phyloP scores from a whole-genome alignment of 2,888 invertebrate genomes.

The Limnephilus auricula region DNA sequence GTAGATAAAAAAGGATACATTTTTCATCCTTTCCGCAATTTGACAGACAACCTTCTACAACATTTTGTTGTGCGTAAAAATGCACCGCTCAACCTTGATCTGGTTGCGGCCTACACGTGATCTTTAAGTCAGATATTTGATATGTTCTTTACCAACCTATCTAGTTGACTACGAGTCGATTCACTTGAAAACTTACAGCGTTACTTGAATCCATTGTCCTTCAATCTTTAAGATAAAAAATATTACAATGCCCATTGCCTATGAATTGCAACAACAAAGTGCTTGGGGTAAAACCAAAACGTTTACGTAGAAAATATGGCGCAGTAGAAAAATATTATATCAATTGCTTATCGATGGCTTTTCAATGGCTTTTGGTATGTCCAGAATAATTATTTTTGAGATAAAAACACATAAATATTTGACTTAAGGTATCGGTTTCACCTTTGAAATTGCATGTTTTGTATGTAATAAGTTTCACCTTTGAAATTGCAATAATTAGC shows the following conservation, averaged over 20 bases:
- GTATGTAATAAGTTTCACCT: no score
- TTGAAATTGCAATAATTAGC: no score
- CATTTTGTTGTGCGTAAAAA: slow-evolving; percentile 4
- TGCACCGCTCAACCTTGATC: slow-evolving; percentile 6
- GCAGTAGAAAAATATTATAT: background rate
- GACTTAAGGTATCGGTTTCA: no score
- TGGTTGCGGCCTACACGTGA: background rate
- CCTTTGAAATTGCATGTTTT: no score
- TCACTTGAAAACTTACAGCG: slow-evolving; percentile 19
- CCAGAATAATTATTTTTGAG: no score
- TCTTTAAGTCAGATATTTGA: slow-evolving; percentile 19
- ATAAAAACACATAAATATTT: no score
- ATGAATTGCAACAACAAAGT: background rate
- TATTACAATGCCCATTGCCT: background rate
- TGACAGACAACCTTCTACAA: slow-evolving; percentile 13
- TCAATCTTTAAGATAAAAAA: background rate
- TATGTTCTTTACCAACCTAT: background rate
- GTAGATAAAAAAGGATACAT: background rate
- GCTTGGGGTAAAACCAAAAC: background rate
- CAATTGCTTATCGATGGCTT: background rate
- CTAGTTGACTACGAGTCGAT: background rate
- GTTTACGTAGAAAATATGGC: background rate
- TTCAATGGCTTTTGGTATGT: no score
- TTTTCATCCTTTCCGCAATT: background rate
- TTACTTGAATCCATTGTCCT: slow-evolving; percentile 7